Evolutionary conservation across 2,888 invertebrate genomes (phyloP), one percentile per base, ranked within the genome.

Genomic region (Pachydiplax longipennis): DNA sequence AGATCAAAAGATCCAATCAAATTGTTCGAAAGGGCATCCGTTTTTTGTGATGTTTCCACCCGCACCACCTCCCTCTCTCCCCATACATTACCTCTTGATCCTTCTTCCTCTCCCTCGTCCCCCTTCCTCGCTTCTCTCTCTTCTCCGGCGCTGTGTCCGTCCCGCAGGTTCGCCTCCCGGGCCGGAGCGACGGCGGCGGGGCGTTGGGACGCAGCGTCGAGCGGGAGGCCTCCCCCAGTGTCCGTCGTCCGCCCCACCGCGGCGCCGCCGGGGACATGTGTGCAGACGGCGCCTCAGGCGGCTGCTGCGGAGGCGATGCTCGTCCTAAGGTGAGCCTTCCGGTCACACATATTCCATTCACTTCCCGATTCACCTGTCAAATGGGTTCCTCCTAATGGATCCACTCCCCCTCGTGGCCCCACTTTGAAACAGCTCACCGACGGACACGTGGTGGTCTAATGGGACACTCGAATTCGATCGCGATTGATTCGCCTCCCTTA

Each of bases 31-130:
- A 87, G 87, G 87, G 87, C 87, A 58, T 87, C 87, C 87, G 87
- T 87, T 87, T 87, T 87, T 87, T 87, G 87, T 87, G 87, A 87
- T 87, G 61, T 87, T 87, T 87, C 87, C 87, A 87, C 87, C 87
- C 87, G 87, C 87, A 87, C 87, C 87, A n/a, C 87, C 87, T 37
- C 10, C 35, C 87, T 5, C 35, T 12, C 87, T 37, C 10, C 58
- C 12, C 82, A n/a, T 82, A 4, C 31, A 25, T 31, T 15, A 35
- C 53, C 13, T 58, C 3, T 53, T 22, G 5, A 22, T 13, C n/a
- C 13, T 35, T 0, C 25, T 25, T 5, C 25, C 44, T 44, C n/a
- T 48, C 53, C 6, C 25, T 22, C 35, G 0, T 12, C 83, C 73
- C 48, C 31, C 58, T 22, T 13, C 35, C 31, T 31, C 35, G 53